A percentile compares a stretch with the other conserved stretches of the same genome.
These are phyloP conservation scores for Gopherus evgoodei DNA, from an alignment of 2,113 vertebrate species.

Conservation along the genomic window DNA sequence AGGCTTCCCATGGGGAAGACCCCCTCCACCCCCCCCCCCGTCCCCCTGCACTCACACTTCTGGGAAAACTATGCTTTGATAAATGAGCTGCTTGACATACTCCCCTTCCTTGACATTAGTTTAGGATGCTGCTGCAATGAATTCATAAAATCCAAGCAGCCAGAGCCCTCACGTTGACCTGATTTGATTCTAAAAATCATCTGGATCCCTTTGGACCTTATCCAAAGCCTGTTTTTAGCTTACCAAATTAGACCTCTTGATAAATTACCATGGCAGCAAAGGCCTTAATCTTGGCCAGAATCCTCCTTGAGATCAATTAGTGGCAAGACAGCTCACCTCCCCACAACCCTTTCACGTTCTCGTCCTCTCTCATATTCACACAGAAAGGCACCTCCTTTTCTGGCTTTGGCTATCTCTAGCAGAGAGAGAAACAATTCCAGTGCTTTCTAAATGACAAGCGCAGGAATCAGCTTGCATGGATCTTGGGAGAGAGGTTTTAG, in stretches of 20 bases:
- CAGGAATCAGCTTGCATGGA: not conserved
- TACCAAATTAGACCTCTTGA: not conserved
- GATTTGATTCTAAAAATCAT: not conserved
- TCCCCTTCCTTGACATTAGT: not conserved
- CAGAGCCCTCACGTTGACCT: rapidly evolving
- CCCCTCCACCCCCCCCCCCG: not conserved
- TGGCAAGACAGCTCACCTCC: rapidly evolving
- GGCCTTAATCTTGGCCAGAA: not conserved
- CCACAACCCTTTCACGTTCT: not conserved
- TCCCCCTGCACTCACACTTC: not conserved
- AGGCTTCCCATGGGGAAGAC: not conserved
- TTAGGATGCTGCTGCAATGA: not conserved
- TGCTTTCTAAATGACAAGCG: not conserved
- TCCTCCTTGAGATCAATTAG: not conserved
- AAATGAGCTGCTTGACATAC: not conserved
- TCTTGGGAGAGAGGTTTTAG: conserved; percentile 25
- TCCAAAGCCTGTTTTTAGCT: not conserved
- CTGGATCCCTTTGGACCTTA: not conserved
- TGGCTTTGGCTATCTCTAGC: not conserved
- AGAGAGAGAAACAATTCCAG: conserved; percentile 15
- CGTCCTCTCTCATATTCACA: not conserved
- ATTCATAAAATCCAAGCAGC: rapidly evolving
- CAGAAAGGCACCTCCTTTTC: not conserved
- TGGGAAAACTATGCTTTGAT: not conserved
- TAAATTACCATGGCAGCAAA: not conserved